Evolutionary conservation across 2,797 vertebrate genomes (phyloP).

Genomic region (Sandelia bainsii): DNA sequence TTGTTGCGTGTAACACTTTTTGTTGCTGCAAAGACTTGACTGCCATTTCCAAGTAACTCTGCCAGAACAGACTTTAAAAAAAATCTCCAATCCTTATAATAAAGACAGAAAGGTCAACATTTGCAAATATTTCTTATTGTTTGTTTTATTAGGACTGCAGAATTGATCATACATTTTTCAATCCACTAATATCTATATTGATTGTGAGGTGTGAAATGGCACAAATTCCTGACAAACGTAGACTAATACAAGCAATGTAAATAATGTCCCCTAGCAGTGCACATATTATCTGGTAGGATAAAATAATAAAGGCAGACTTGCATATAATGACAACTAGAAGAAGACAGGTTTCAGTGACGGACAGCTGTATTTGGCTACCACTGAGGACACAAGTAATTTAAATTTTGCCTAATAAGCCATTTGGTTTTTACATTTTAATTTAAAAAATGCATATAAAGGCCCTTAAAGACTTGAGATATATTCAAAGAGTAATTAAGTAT

Average conservation of each 20-base stretch:
- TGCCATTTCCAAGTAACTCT: slow-evolving; percentile 32
- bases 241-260: background rate
- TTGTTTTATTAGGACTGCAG: background rate
- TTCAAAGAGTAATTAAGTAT: too few species aligned
- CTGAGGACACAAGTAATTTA: too few species aligned
- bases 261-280: background rate
- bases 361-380: too few species aligned
- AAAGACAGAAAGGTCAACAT: slow-evolving; percentile 1
- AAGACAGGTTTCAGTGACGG: too few species aligned
- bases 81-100: background rate
- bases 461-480: too few species aligned
- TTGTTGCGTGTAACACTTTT: slow-evolving; percentile 22
- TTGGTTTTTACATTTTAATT: background rate
- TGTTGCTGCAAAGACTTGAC: slow-evolving; percentile 26
- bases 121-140: background rate
- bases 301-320: background rate
- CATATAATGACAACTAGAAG: too few species aligned
- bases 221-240: background rate
- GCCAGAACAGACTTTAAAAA: background rate
- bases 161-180: background rate
- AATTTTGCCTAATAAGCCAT: background rate
- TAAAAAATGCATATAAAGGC: background rate
- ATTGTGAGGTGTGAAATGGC: background rate
- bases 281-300: background rate
- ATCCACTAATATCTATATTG: background rate